Conservation (phyloP, 2,888 invertebrate genomes). For the Acrocyrtus sp. region DNA sequence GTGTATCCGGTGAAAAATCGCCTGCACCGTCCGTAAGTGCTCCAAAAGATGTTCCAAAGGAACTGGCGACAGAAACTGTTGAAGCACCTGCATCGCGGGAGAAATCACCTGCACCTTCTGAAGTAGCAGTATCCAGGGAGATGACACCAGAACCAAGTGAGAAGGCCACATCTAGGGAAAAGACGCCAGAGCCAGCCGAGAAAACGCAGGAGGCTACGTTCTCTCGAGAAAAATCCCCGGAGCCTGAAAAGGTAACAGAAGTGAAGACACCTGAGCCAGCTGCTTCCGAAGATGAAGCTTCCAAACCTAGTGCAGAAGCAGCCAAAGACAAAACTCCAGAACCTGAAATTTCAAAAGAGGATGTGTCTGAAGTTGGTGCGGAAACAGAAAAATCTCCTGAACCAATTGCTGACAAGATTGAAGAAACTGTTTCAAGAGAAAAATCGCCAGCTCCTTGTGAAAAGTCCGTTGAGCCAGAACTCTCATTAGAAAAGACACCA, state of each 20-base stretch:
- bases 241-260: constrained; percentile 9
- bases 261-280: constrained; percentile 29
- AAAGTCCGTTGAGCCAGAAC: not conserved
- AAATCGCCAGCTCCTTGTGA: constrained; percentile 20
- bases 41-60: constrained; percentile 1
- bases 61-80: constrained; percentile 10
- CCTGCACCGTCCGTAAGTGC: not conserved
- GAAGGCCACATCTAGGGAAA: constrained; percentile 6
- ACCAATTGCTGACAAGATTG: too few species aligned
- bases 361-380: constrained; percentile 7
- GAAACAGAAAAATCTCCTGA: too few species aligned
- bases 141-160: constrained; percentile 31
- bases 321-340: constrained; percentile 19
- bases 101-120: constrained; percentile 20
- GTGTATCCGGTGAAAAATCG: constrained; percentile 38
- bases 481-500: constrained; percentile 8
- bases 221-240: constrained; percentile 18
- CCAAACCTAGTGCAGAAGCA: not conserved
- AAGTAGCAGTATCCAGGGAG: constrained; percentile 11
- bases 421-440: constrained; percentile 15
- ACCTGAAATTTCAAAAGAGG: constrained; percentile 7
- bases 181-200: constrained; percentile 17
- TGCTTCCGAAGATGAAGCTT: not conserved
- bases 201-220: not conserved
- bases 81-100: not conserved